Evolutionary conservation across 2,797 vertebrate species (phyloP).

Genomic region (Sitta carolinensis): DNA sequence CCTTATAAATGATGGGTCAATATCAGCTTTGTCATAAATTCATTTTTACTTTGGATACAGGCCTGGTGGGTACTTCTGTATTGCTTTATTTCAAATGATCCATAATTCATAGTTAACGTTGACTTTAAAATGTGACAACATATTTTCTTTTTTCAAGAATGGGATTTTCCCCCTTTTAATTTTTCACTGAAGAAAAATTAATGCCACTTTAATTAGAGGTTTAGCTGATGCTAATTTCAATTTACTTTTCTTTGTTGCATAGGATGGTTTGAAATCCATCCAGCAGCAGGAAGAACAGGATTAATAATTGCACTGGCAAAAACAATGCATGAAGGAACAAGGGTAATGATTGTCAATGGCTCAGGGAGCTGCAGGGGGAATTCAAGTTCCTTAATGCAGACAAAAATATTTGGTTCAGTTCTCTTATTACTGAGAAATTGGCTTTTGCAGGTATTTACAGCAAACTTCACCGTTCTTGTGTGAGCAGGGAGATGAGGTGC

Average conservation of each 20-base stretch:
- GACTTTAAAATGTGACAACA: constrained; percentile 48
- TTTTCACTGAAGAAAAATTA: constrained; percentile 31
- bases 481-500: not conserved
- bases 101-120: constrained; percentile 57
- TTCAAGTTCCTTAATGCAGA: not conserved
- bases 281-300: not conserved
- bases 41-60: constrained; percentile 60
- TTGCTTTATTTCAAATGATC: constrained; percentile 54
- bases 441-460: not conserved
- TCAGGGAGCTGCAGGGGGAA: not conserved
- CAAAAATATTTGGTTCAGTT: not conserved
- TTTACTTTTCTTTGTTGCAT: not conserved
- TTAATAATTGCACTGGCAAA: not conserved
- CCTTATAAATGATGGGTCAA: constrained; percentile 72
- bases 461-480: not conserved
- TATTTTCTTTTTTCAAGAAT: constrained; percentile 27
- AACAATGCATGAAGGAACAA: not conserved
- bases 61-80: constrained; percentile 57
- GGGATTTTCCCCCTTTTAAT: not conserved
- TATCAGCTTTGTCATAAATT: constrained; percentile 70
- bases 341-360: not conserved
- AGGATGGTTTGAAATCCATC: not conserved
- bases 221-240: constrained; percentile 46
- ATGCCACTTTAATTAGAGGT: constrained; percentile 9
- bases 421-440: not conserved